These are phyloP conservation scores for Zosterops borbonicus DNA, from an alignment of 2,113 vertebrate species.

Conservation along the genomic window DNA sequence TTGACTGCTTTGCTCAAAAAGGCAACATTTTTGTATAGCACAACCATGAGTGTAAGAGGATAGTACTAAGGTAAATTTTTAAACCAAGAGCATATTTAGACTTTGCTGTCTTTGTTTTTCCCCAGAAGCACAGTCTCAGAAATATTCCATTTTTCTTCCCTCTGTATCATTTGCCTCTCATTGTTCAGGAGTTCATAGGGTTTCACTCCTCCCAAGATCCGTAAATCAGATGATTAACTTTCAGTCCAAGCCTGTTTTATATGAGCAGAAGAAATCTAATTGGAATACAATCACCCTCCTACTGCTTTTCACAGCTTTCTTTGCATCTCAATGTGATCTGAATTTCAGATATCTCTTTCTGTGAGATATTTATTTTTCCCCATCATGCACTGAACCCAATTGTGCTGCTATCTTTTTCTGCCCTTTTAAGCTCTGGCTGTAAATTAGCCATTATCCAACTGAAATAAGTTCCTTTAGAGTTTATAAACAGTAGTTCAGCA, in stretches of 20 bases:
- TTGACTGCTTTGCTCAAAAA: neutral
- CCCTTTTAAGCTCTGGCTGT: conserved; percentile 62
- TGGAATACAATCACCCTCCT: conserved; percentile 68
- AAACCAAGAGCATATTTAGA: neutral
- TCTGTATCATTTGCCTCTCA: conserved; percentile 2
- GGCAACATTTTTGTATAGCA: neutral
- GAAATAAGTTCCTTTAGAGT: conserved; percentile 61
- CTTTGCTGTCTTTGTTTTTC: conserved; percentile 4
- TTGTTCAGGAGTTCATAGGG: conserved; percentile 37
- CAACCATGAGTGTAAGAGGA: neutral
- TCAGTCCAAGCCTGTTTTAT: conserved; percentile 56
- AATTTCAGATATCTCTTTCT: conserved; percentile 73
- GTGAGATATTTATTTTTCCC: conserved; percentile 70
- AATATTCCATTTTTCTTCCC: conserved; percentile 12
- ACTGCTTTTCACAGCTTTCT: conserved; percentile 68
- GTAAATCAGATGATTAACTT: conserved; percentile 76
- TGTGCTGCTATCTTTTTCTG: conserved; percentile 61
- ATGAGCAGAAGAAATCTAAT: conserved; percentile 69
- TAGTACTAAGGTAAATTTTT: neutral
- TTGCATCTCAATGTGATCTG: conserved; percentile 71
- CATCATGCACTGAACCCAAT: conserved; percentile 53
- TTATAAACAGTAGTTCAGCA: conserved; percentile 59
- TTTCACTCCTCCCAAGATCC: conserved; percentile 48
- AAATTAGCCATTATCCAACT: conserved; percentile 66
- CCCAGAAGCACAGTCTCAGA: neutral